Evolutionary conservation across 2,888 invertebrate genomes (phyloP).

Genomic region (Chelonus formosanus): DNA sequence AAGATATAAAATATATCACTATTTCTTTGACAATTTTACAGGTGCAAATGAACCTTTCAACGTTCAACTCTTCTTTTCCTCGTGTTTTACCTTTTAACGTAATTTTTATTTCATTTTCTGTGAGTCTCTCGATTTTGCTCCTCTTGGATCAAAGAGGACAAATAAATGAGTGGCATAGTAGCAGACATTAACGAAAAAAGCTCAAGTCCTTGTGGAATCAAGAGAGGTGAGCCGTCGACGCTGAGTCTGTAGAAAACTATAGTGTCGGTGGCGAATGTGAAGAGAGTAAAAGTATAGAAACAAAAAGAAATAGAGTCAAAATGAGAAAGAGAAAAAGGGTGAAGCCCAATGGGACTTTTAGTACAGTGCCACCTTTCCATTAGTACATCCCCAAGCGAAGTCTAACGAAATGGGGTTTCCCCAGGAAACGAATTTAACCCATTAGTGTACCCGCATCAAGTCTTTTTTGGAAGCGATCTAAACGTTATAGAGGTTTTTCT

Average conservation of each 20-base stretch:
- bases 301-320: slow-evolving; percentile 15
- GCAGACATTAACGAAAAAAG: slow-evolving; percentile 2
- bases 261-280: slow-evolving; percentile 38
- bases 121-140: slow-evolving; percentile 10
- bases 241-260: slow-evolving; percentile 31
- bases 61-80: slow-evolving; percentile 13
- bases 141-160: too few relatives aligned
- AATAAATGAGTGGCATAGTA: not conserved
- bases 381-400: slow-evolving; percentile 40
- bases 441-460: slow-evolving; percentile 40
- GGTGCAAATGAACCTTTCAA: slow-evolving; percentile 13
- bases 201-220: slow-evolving; percentile 39
- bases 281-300: slow-evolving; percentile 23
- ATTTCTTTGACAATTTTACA: slow-evolving; percentile 9
- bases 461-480: slow-evolving; percentile 24
- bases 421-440: slow-evolving; percentile 48
- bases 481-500: not conserved
- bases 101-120: slow-evolving; percentile 32
- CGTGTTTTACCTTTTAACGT: slow-evolving; percentile 22
- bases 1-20: slow-evolving; percentile 4
- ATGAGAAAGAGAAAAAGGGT: slow-evolving; percentile 14
- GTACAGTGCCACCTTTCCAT: slow-evolving; percentile 44
- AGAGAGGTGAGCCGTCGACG: slow-evolving; percentile 27
- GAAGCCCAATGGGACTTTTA: slow-evolving; percentile 45
- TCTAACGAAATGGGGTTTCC: slow-evolving; percentile 45